Evolutionary conservation across 1,140 invertebrate genomes (phyloP).

Genomic region (Listronotus bonariensis): DNA sequence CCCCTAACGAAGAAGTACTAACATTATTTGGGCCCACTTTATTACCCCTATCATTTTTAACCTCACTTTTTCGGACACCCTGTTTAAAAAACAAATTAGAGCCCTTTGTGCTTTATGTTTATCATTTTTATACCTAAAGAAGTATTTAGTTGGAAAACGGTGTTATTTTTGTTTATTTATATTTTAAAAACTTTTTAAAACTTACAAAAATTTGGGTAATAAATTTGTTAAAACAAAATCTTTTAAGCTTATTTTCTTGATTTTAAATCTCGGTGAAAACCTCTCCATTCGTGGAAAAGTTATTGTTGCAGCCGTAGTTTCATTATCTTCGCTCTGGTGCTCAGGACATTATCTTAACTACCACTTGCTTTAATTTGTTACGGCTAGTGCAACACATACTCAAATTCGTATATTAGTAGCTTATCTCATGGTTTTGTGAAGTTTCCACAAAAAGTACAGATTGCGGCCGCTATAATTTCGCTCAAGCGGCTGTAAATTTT

Average conservation of each 20-base stretch:
- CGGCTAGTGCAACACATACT: constrained; percentile 31
- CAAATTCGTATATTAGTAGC: constrained; percentile 35
- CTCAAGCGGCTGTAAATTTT: constrained; percentile 1
- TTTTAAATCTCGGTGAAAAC: constrained; percentile 29
- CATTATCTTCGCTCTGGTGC: constrained; percentile 31
- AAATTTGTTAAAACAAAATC: no score
- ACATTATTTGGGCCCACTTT: no score
- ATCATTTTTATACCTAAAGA: no score
- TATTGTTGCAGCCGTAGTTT: constrained; percentile 22
- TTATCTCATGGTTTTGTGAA: constrained; percentile 24
- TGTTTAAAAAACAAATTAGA: no score
- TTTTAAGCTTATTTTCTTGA: constrained; percentile 12
- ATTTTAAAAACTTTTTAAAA: no score
- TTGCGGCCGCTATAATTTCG: constrained; percentile 3
- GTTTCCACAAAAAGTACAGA: constrained; percentile 20
- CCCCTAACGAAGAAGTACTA: no score
- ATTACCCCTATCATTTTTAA: no score
- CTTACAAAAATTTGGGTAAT: no score
- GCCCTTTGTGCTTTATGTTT: no score
- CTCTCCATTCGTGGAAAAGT: constrained; percentile 29
- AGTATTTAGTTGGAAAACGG: no score
- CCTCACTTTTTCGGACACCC: no score
- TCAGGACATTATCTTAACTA: constrained; percentile 32
- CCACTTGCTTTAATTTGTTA: constrained; percentile 34
- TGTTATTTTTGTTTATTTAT: no score